A percentile compares a stretch with the other conserved stretches of the same genome.
phyloP scores from a whole-genome alignment of 2,888 invertebrate genomes.

The Acronicta alni region DNA sequence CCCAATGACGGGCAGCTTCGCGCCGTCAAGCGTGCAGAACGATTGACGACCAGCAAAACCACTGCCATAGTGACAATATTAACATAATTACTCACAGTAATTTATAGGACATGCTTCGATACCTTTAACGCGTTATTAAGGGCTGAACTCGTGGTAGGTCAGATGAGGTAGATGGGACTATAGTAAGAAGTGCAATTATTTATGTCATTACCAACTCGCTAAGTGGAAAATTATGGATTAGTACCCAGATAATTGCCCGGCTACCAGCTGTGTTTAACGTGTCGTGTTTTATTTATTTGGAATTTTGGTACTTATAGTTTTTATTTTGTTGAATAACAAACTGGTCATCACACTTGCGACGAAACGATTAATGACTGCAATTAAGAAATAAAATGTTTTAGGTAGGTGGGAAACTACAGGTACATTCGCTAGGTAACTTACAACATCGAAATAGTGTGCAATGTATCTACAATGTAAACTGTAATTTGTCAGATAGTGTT shows the following conservation, averaged over 20 bases:
- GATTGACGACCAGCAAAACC: conserved; percentile 58
- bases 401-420: conserved; percentile 8
- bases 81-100: conserved; percentile 53
- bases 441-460: conserved; percentile 39
- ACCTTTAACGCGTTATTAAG: conserved; percentile 48
- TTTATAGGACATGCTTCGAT: conserved; percentile 51
- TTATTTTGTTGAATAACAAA: conserved; percentile 8
- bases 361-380: conserved; percentile 34
- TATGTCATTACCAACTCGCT: conserved; percentile 46
- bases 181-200: conserved; percentile 48
- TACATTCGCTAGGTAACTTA: conserved; percentile 35
- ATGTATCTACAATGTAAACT: conserved; percentile 54
- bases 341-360: conserved; percentile 30
- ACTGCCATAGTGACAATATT: conserved; percentile 53
- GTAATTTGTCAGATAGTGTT: conserved; percentile 74
- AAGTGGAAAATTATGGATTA: conserved; percentile 53
- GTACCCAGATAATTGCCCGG: conserved; percentile 26
- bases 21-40: conserved; percentile 59
- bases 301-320: conserved; percentile 37
- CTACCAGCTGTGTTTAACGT: conserved; percentile 15
- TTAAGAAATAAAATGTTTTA: conserved; percentile 33
- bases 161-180: conserved; percentile 12
- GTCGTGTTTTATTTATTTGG: conserved; percentile 15
- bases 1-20: conserved; percentile 52
- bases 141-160: conserved; percentile 48